phyloP scores from a whole-genome alignment of 2,113 vertebrate species.

The Spermophilus dauricus region DNA sequence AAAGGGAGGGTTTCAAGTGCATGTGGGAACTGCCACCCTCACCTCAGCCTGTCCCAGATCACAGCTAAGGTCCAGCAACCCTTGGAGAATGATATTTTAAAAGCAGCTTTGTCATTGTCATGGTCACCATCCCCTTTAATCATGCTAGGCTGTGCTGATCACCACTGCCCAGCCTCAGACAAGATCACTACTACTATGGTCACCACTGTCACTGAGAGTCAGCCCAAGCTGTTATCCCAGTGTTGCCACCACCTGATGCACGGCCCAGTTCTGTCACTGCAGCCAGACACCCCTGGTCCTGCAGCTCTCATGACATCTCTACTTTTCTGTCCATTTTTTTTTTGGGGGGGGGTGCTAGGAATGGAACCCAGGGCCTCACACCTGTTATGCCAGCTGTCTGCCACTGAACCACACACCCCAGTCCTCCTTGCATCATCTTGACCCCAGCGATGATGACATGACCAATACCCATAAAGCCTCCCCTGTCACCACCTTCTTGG shows the following conservation, averaged over 20 bases:
- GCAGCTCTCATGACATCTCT: not conserved
- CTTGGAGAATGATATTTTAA: not conserved
- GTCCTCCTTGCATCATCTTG: not conserved
- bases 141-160: not conserved
- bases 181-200: not conserved
- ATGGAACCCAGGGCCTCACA: not conserved
- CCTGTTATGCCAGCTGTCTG: too few relatives aligned
- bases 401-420: not conserved
- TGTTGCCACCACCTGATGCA: not conserved
- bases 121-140: not conserved
- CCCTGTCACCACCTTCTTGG: not conserved
- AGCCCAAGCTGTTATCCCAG: not conserved
- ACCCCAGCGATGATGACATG: not conserved
- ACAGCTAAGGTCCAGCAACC: not conserved
- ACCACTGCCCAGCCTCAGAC: not conserved
- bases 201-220: not conserved
- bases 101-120: conserved; percentile 29
- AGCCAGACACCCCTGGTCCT: not conserved
- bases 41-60: not conserved
- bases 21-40: not conserved
- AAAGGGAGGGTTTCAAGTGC: not conserved
- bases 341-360: not conserved
- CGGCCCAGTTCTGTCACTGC: not conserved
- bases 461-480: not conserved
- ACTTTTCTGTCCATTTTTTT: not conserved